Evolutionary conservation across 2,888 invertebrate species (phyloP), one percentile per base, ranked within the genome.

Genomic region (Chrysodeixis includens): DNA sequence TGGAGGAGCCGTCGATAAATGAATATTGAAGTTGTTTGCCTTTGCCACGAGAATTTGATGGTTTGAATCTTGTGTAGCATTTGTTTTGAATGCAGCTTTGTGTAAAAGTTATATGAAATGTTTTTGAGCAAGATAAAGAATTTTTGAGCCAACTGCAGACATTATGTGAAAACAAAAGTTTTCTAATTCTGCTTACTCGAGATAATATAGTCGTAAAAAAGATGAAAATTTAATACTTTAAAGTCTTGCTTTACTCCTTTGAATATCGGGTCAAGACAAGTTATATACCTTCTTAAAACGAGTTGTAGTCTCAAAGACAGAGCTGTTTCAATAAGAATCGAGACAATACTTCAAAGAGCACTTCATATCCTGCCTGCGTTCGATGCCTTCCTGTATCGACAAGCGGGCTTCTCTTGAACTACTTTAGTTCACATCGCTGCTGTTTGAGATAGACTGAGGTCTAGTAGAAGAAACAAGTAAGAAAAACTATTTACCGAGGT

Each of bases 391-490:
- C n/a, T 40, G 46, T 49, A 10, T 20, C 10, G 10, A 20, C 18
- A 18, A 44, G 54, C 40, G 40, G 10, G 18, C 18, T 4, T 49
- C 20, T 10, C 20, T 10, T 49, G 18, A 49, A 18, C 18, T 12
- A 49, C 20, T 18, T 18, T 46, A 9, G 2, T 8, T 18, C 46
- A 10, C 20, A 49, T 54, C 32, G 54, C 30, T 16, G 3, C 32
- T 54, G 54, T 30, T 16, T 30, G 7, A 8, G 22, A n/a, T 10
- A 44, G 4, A 14, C 66, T 71, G 8, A 10, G 10, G 18, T 14
- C 10, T 53, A 66, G 64, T 52, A n/a, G 16, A 55, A 40, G 57
- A 67, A 30, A 35, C 49, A 16, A 20, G 46, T 30, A 56, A 18
- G n/a, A 18, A 44, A 9, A 10, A 59, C n/a, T n/a, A n/a, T n/a